phyloP scores from a whole-genome alignment of 1,140 invertebrate genomes.

The Drosophila orena region DNA sequence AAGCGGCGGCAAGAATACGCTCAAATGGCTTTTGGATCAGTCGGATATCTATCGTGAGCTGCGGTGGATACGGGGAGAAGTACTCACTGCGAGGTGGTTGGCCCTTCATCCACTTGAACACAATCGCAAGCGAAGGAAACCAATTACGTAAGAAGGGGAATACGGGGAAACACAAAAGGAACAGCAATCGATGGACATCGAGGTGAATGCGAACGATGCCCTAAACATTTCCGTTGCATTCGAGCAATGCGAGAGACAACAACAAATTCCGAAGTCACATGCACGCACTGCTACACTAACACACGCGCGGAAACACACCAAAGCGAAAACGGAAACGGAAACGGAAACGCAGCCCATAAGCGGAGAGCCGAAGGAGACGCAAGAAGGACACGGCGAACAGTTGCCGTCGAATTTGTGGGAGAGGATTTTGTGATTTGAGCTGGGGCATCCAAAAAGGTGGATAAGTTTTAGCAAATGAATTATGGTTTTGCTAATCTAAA shows the following conservation, averaged over 20 bases:
- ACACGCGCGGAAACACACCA: neutral
- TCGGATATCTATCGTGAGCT: neutral
- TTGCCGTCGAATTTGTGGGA: constrained; percentile 19
- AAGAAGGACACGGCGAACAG: constrained; percentile 12
- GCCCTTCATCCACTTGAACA: constrained; percentile 25
- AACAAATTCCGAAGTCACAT: constrained; percentile 24
- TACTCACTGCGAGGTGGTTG: constrained; percentile 9
- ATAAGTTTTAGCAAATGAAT: neutral
- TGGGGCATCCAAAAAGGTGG: neutral
- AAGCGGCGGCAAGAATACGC: constrained; percentile 15
- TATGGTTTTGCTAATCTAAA: neutral
- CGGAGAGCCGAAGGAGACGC: constrained; percentile 28
- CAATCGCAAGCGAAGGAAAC: constrained; percentile 32
- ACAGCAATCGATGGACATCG: constrained; percentile 37
- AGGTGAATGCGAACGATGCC: constrained; percentile 43
- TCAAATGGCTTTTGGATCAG: constrained; percentile 32
- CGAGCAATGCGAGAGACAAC: constrained; percentile 35
- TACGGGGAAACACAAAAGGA: constrained; percentile 17
- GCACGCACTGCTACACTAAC: constrained; percentile 8
- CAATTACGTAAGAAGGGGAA: constrained; percentile 23
- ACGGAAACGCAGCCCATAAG: constrained; percentile 42
- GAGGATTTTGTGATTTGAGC: constrained; percentile 58
- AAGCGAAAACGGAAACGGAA: constrained; percentile 15
- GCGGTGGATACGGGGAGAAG: no score
- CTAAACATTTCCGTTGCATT: constrained; percentile 53